phyloP scores from a whole-genome alignment of 2,113 vertebrate species.

The Coptodon rendalli region DNA sequence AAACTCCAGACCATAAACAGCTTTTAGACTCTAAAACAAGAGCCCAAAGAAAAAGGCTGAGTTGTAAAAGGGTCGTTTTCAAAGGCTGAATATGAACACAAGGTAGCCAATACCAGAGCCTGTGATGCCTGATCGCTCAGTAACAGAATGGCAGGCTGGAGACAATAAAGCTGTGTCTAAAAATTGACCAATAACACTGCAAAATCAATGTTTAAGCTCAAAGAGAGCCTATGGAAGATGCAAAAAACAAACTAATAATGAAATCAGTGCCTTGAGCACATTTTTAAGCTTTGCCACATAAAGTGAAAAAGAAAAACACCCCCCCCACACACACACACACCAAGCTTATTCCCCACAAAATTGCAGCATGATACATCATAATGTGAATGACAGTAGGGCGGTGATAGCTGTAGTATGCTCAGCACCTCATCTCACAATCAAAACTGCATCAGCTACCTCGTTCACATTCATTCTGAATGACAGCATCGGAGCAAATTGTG shows the following conservation, averaged over 20 bases:
- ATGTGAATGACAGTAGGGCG: background rate
- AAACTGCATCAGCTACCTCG: conserved; percentile 13
- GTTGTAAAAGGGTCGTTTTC: background rate
- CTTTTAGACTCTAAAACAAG: background rate
- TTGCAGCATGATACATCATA: background rate
- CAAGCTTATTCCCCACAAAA: background rate
- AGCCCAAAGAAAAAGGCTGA: background rate
- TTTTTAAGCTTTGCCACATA: background rate
- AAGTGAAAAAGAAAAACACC: background rate
- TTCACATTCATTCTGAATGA: conserved; percentile 27
- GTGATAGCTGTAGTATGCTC: background rate
- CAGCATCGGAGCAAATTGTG: conserved; percentile 41
- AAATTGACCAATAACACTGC: background rate
- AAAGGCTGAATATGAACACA: background rate
- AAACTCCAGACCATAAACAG: background rate
- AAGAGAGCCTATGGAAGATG: background rate
- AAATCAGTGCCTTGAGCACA: background rate
- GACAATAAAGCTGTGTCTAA: background rate
- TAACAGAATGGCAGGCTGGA: conserved; percentile 6
- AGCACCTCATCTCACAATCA: background rate
- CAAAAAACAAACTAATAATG: background rate
- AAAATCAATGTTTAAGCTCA: conserved; percentile 25
- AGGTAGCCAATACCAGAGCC: background rate
- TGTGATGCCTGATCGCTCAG: background rate
- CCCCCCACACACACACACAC: too few relatives aligned